These are phyloP conservation scores for Platalea minor DNA, from an alignment of 2,797 vertebrate genomes.

Conservation along the genomic window DNA sequence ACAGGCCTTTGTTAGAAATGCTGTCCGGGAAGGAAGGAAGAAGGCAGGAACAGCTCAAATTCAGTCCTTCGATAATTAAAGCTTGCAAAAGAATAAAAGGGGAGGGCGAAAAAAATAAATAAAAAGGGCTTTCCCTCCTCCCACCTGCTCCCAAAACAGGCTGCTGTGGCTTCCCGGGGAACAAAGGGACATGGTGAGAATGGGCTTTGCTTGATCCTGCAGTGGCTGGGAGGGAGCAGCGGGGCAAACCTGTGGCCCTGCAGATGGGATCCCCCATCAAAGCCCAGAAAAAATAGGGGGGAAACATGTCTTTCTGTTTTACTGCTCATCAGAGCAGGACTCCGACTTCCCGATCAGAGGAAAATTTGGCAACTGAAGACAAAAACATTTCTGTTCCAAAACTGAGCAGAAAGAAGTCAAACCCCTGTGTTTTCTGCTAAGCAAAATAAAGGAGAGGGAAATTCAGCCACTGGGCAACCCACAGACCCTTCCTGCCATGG, in stretches of 20 bases:
- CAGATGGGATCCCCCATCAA: constrained; percentile 25
- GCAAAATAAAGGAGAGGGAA: background rate
- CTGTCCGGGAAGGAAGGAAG: constrained; percentile 57
- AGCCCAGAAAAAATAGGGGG: background rate
- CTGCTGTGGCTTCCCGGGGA: background rate
- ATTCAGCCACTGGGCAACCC: background rate
- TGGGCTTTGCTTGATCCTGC: constrained; percentile 20
- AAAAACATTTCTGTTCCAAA: constrained; percentile 24
- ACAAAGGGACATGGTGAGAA: constrained; percentile 51
- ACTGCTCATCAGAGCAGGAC: constrained; percentile 22
- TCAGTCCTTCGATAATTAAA: constrained; percentile 69
- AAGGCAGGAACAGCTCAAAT: constrained; percentile 65
- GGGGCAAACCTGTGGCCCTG: background rate
- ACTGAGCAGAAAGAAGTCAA: background rate
- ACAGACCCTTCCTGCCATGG: background rate
- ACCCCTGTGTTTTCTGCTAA: background rate
- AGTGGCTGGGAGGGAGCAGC: background rate
- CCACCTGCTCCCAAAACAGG: constrained; percentile 49
- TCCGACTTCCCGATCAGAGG: background rate
- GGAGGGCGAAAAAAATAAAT: background rate
- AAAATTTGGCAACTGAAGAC: constrained; percentile 10
- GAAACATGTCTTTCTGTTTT: background rate
- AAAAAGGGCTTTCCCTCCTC: constrained; percentile 48
- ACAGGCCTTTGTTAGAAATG: constrained; percentile 54
- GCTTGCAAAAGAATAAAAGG: constrained; percentile 55